Percentiles rank a stretch among this genome's conserved stretches.
These are phyloP conservation scores for Pachydiplax longipennis DNA, from an alignment of 2,888 invertebrate species.

Conservation along the genomic window DNA sequence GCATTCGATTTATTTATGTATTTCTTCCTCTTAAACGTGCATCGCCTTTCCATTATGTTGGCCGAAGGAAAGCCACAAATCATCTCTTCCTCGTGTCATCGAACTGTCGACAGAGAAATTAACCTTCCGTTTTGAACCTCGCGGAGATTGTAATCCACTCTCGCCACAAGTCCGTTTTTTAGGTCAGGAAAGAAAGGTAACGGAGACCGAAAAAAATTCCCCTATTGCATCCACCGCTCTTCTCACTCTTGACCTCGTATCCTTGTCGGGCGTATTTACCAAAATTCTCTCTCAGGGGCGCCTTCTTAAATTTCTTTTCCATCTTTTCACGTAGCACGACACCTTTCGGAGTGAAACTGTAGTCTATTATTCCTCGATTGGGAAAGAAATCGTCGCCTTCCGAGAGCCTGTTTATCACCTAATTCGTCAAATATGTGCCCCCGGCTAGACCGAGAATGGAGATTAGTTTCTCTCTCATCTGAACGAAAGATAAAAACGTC, in stretches of 20 bases:
- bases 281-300: not conserved
- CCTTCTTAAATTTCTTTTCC: not conserved
- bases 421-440: not conserved
- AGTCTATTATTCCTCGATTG: not conserved
- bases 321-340: not conserved
- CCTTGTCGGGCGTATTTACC: not conserved
- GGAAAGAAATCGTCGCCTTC: not conserved
- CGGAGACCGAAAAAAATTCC: not conserved
- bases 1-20: no score
- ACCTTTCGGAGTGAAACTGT: no score
- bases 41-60: not conserved
- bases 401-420: not conserved
- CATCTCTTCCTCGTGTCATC: not conserved
- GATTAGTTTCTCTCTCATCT: not conserved
- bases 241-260: not conserved
- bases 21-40: not conserved
- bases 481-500: not conserved
- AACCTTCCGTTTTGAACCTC: not conserved
- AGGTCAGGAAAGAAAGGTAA: not conserved
- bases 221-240: not conserved
- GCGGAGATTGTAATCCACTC: not conserved
- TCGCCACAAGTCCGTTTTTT: not conserved
- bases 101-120: not conserved
- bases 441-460: not conserved
- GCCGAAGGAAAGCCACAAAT: not conserved